These are phyloP conservation scores for Paedocypris micromegethes DNA, from an alignment of 2,797 vertebrate genomes.

Conservation along the genomic window DNA sequence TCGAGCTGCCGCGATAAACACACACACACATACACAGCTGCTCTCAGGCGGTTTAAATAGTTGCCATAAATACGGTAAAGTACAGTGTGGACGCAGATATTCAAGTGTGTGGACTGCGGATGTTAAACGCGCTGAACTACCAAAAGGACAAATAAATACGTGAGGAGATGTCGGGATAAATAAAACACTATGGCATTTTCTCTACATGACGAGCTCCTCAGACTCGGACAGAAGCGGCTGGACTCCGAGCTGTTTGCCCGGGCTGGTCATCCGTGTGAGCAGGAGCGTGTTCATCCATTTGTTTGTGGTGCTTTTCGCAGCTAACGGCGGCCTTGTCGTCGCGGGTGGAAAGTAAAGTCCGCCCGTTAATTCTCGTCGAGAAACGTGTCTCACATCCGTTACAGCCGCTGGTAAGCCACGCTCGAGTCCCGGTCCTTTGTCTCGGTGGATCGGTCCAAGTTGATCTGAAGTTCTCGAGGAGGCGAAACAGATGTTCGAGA, in stretches of 20 bases:
- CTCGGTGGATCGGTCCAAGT: slow-evolving; percentile 6
- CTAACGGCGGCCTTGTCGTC: slow-evolving; percentile 14
- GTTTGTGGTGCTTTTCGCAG: slow-evolving; percentile 26
- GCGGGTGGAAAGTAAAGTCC: not conserved
- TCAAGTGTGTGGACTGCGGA: slow-evolving; percentile 55
- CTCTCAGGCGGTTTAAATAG: slow-evolving; percentile 40
- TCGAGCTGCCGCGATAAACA: no score
- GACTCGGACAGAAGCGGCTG: slow-evolving; percentile 39
- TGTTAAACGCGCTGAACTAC: slow-evolving; percentile 16
- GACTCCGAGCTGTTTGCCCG: slow-evolving; percentile 55
- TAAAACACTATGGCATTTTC: slow-evolving; percentile 62
- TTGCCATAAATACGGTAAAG: slow-evolving; percentile 56
- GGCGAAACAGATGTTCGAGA: not conserved
- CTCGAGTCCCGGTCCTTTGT: slow-evolving; percentile 25
- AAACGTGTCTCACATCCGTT: slow-evolving; percentile 22
- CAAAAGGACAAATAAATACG: slow-evolving; percentile 38
- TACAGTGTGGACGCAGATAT: slow-evolving; percentile 53
- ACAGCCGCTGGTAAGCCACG: slow-evolving; percentile 9
- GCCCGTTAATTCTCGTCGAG: slow-evolving; percentile 16
- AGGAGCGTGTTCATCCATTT: slow-evolving; percentile 46
- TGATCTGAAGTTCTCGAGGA: not conserved
- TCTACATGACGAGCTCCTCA: slow-evolving; percentile 55
- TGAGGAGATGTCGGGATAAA: slow-evolving; percentile 51
- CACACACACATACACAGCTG: not conserved
- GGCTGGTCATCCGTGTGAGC: slow-evolving; percentile 52